These are phyloP conservation scores for Hedya salicella DNA, from an alignment of 2,888 invertebrate genomes.

Conservation along the genomic window DNA sequence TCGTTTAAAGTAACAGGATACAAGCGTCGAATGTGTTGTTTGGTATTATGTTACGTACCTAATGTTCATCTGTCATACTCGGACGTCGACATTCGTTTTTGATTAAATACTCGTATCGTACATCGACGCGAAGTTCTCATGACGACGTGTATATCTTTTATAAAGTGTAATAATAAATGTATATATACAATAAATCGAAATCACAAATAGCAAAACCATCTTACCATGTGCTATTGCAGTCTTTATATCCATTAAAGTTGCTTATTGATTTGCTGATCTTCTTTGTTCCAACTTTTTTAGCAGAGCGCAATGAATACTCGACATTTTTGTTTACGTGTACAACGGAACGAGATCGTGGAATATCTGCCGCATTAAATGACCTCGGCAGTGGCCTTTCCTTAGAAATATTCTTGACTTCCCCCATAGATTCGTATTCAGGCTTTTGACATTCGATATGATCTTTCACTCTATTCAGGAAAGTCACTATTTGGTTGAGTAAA, in stretches of 20 bases:
- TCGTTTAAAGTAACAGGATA: no score
- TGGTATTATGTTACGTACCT: no score
- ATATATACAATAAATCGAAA: no score
- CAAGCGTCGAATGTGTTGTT: no score
- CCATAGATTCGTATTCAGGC: conserved; percentile 52
- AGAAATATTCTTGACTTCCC: conserved; percentile 51
- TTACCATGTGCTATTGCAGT: conserved; percentile 63
- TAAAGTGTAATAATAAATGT: no score
- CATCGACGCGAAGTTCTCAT: no score
- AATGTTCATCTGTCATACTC: no score
- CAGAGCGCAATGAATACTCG: conserved; percentile 63
- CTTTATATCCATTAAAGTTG: conserved; percentile 75
- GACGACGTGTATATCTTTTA: no score
- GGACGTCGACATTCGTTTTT: no score
- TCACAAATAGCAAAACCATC: no score
- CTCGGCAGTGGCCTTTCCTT: conserved; percentile 53
- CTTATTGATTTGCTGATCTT: conserved; percentile 80
- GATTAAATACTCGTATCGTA: no score
- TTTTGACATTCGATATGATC: conserved; percentile 85
- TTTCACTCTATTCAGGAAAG: conserved; percentile 88
- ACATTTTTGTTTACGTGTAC: conserved; percentile 71
- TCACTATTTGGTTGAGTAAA: conserved; percentile 88
- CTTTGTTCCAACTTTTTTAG: conserved; percentile 69
- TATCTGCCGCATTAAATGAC: conserved; percentile 63
- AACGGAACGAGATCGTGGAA: conserved; percentile 76